Evolutionary conservation across 2,888 invertebrate species (phyloP).

Genomic region (Perithous albicinctus): DNA sequence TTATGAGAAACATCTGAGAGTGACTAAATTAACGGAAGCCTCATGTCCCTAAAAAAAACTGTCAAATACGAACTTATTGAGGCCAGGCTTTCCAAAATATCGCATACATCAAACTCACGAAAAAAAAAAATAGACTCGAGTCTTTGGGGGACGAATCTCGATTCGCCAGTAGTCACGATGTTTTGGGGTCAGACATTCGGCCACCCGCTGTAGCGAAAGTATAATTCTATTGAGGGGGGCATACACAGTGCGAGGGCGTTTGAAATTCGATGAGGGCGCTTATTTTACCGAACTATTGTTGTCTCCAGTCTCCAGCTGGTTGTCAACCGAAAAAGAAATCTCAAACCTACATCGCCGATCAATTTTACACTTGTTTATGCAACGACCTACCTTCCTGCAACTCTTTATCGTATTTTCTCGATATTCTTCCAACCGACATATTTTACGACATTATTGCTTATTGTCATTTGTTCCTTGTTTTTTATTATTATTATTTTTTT

Average conservation of each 20-base stretch:
- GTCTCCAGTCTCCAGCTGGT: background rate
- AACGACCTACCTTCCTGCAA: constrained; percentile 1
- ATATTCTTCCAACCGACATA: constrained; percentile 24
- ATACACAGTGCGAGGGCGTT: constrained; percentile 11
- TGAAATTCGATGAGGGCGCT: constrained; percentile 17
- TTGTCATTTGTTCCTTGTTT: constrained; percentile 38
- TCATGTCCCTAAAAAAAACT: no score
- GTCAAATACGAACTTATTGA: no score
- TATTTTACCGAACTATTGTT: background rate
- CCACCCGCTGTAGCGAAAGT: background rate
- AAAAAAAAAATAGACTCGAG: no score
- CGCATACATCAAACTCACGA: no score
- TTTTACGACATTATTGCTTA: constrained; percentile 58
- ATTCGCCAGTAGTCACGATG: constrained; percentile 36
- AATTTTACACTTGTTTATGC: constrained; percentile 29
- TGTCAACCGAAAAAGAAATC: constrained; percentile 6
- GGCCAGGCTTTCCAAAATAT: no score
- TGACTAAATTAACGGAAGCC: no score
- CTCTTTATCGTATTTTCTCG: constrained; percentile 43
- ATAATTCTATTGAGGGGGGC: constrained; percentile 2
- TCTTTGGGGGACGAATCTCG: constrained; percentile 49
- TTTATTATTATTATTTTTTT: constrained; percentile 25
- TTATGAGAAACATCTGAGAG: no score
- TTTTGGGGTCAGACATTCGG: constrained; percentile 61
- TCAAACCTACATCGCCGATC: constrained; percentile 1